These are phyloP conservation scores for Eubasilissa regina DNA, from an alignment of 1,140 invertebrate species.

Conservation along the genomic window DNA sequence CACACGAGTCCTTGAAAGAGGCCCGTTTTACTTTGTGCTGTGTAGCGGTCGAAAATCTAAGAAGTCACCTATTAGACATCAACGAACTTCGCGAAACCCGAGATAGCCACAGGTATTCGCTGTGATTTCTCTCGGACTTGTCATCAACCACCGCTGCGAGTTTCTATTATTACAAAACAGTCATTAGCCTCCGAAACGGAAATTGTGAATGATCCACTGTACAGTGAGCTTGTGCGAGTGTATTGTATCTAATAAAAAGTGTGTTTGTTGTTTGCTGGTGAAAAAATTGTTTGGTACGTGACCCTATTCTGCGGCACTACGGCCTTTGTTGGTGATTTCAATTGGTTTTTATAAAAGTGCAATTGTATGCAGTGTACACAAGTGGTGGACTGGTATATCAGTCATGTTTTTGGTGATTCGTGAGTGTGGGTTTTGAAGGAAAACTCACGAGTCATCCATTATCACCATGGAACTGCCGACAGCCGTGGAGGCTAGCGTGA, in stretches of 20 bases:
- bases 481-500: not conserved
- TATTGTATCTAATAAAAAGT: not conserved
- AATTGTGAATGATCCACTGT: not conserved
- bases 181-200: not conserved
- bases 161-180: not conserved
- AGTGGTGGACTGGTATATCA: conserved; percentile 36
- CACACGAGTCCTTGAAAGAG: too few species aligned
- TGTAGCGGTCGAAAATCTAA: too few species aligned
- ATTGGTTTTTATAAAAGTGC: conserved; percentile 5
- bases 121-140: not conserved
- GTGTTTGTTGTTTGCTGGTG: too few species aligned
- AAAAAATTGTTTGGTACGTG: not conserved
- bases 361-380: conserved; percentile 1
- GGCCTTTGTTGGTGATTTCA: conserved; percentile 1
- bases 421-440: conserved; percentile 43
- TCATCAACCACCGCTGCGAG: not conserved
- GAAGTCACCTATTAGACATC: conserved; percentile 32
- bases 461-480: not conserved
- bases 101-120: conserved; percentile 10
- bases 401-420: conserved; percentile 44
- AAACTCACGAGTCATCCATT: conserved; percentile 16
- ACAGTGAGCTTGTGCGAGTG: conserved; percentile 1
- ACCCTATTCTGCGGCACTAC: conserved; percentile 14
- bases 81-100: conserved; percentile 39
- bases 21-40: too few species aligned